A percentile compares a stretch with the other conserved stretches of the same genome.
Evolutionary conservation across 2,113 vertebrate genomes (phyloP).

Genomic region (Eleginops maclovinus): DNA sequence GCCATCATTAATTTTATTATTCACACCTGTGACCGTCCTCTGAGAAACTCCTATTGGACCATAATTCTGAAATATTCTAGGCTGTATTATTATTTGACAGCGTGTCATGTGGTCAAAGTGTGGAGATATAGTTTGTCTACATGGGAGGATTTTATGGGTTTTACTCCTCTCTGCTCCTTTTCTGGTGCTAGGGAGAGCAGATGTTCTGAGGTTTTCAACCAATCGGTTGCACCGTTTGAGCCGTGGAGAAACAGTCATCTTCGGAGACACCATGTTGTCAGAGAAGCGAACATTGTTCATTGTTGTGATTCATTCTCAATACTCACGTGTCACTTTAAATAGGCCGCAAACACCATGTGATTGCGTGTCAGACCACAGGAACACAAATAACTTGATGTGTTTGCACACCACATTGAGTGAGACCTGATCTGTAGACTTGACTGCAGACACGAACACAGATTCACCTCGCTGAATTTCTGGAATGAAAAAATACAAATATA

Average conservation of each 20-base stretch:
- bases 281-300: conserved; percentile 3
- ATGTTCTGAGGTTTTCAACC: conserved; percentile 40
- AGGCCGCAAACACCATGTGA: conserved; percentile 12
- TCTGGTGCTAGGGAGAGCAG: conserved; percentile 28
- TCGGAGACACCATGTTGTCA: conserved; percentile 10
- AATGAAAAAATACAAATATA: background rate
- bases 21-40: background rate
- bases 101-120: conserved; percentile 1
- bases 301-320: conserved; percentile 13
- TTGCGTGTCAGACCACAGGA: conserved; percentile 9
- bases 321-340: conserved; percentile 9
- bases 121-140: background rate
- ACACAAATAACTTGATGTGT: conserved; percentile 6
- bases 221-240: conserved; percentile 46
- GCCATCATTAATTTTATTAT: background rate
- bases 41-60: background rate
- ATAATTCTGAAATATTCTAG: background rate
- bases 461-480: background rate
- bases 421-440: background rate
- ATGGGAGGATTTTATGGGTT: background rate
- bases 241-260: conserved; percentile 25
- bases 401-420: background rate
- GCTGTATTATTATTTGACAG: background rate
- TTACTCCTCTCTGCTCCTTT: conserved; percentile 4
- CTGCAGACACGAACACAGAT: background rate